A percentile compares a stretch with the other conserved stretches of the same genome.
phyloP scores from a whole-genome alignment of 2,113 vertebrate species.

The Accipiter cooperii region DNA sequence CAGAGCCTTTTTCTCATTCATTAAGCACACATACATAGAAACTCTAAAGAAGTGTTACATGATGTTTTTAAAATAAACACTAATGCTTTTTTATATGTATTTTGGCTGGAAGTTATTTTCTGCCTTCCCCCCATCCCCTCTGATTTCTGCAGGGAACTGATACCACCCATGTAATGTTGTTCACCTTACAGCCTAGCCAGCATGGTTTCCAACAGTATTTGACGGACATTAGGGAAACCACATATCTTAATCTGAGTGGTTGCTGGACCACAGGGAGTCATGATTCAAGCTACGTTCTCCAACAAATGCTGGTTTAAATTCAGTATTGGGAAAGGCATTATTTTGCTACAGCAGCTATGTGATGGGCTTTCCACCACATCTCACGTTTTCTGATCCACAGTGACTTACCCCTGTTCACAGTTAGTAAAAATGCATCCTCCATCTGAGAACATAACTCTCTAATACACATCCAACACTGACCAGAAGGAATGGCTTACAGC shows the following conservation, averaged over 20 bases:
- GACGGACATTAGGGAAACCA: conserved; percentile 36
- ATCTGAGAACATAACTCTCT: neutral
- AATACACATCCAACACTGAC: neutral
- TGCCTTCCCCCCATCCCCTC: neutral
- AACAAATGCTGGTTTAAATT: neutral
- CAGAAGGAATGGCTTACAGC: neutral
- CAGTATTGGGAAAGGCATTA: neutral
- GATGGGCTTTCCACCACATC: neutral
- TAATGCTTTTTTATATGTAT: conserved; percentile 23
- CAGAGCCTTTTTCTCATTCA: conserved; percentile 18
- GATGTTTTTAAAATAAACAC: conserved; percentile 57
- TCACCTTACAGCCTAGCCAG: conserved; percentile 1
- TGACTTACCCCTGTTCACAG: neutral
- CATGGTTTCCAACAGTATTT: neutral
- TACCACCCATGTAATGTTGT: conserved; percentile 49
- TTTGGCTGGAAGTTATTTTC: conserved; percentile 43
- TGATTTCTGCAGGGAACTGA: neutral
- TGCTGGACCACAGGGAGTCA: neutral
- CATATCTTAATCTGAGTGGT: conserved; percentile 19
- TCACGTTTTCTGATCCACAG: neutral
- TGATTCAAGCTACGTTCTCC: neutral
- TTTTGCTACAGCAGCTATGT: neutral
- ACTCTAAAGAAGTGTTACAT: conserved; percentile 27
- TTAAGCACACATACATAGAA: neutral
- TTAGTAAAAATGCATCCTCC: conserved; percentile 27